Percentiles rank a stretch among this genome's conserved stretches.
Evolutionary conservation across 92 coral and sea anemone species (phyloP).

Genomic region (Phenganax marumi): DNA sequence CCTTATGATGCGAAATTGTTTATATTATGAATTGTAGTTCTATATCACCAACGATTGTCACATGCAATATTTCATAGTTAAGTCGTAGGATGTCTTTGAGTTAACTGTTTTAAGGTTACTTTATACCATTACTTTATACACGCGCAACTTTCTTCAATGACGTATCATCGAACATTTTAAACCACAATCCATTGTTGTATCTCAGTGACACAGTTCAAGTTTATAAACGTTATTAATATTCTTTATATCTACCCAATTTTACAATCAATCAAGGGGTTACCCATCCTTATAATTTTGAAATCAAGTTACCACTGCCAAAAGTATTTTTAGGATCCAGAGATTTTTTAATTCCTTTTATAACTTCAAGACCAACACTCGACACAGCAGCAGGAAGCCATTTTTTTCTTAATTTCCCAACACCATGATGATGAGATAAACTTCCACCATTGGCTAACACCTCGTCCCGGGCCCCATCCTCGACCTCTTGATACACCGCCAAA

Average conservation of each 20-base stretch:
- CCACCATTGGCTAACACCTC: slow-evolving; percentile 97
- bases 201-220: background rate
- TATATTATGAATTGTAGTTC: too few relatives aligned
- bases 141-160: too few relatives aligned
- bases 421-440: slow-evolving; percentile 94
- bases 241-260: background rate
- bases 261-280: background rate
- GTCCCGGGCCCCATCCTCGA: slow-evolving; percentile 83
- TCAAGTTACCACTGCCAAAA: slow-evolving; percentile 79
- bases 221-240: too few relatives aligned
- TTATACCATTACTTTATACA: too few relatives aligned
- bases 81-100: too few relatives aligned
- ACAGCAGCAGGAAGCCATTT: slow-evolving; percentile 87
- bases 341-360: slow-evolving; percentile 75
- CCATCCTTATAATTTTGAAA: slow-evolving; percentile 32
- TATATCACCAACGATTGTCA: too few relatives aligned
- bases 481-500: slow-evolving; percentile 66
- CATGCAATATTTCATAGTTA: too few relatives aligned
- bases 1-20: too few relatives aligned
- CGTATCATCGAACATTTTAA: too few relatives aligned
- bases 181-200: too few relatives aligned
- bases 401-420: slow-evolving; percentile 90
- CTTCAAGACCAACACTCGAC: slow-evolving; percentile 83
- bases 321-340: slow-evolving; percentile 89
- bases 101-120: too few relatives aligned